Base-by-base conservation (phyloP, 2,797 vertebrate species). In the Parambassis ranga region DNA sequence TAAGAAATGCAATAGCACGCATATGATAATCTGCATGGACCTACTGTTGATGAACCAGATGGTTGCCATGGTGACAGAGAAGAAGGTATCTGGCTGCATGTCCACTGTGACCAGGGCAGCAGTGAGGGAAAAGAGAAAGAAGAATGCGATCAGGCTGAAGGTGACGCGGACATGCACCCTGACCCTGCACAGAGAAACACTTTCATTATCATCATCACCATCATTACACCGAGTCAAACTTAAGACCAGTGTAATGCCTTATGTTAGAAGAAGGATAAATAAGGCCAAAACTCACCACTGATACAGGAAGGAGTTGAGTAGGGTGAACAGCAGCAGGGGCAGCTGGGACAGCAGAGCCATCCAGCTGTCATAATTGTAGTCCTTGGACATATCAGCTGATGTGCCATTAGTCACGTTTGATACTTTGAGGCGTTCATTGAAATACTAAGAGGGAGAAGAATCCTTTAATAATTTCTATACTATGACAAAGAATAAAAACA, bases 281-380 rank as follows among this genome's bases (percentile, higher is more conserved):
- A 9, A 3, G 22, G 22, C 5, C 22, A 23, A 23, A 5, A 23
- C 49, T 89, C 59, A 97, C 96, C 86, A 83, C 78, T 94, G 94
- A 48, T 96, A 92, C 30, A 97, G 79, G 79, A 96, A 91, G 4
- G 95, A 96, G 91, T 95, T 98, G 81, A 97, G 95, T 82, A 94
- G 95, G 28, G 93, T 92, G 84, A 97, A 96, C 41, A 93, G 16
- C 53, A 98, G 91, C 71, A 95, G 88, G 1, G 96, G 96, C 28
- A 96, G 71, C 94, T 96, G 95, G 65, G 96, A 92, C 1, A 95
- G 96, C 48, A 98, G 39, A 0, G 93, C 93, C 96, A 98, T 96
- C 85, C 95, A 92, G 48, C 94, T 96, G 89, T 94, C 94, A 59
- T 95, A 97, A 75, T 91, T 92, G 8, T 84, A 85, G 37, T 42